Evolutionary conservation across 2,888 invertebrate genomes (phyloP).

Genomic region (Nowickia ferox): DNA sequence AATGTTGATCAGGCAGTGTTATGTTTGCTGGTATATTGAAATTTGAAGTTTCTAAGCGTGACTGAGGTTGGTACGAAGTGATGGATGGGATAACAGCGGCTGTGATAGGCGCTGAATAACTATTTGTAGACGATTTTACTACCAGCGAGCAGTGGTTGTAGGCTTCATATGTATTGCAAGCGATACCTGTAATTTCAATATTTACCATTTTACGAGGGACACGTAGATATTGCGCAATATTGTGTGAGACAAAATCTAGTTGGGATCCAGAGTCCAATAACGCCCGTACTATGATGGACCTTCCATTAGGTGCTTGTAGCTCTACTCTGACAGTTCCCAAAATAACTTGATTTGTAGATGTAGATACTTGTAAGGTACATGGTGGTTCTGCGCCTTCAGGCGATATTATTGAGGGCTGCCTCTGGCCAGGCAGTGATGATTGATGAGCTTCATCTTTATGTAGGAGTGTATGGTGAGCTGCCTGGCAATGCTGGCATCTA

Average conservation of each 20-base stretch:
- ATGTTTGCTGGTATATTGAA: no score
- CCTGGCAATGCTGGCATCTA: conserved; percentile 23
- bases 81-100: conserved; percentile 30
- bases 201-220: neutral
- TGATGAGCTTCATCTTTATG: neutral
- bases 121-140: neutral
- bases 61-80: conserved; percentile 25
- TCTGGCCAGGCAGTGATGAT: neutral
- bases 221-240: conserved; percentile 16
- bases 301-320: conserved; percentile 14
- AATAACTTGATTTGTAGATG: conserved; percentile 12
- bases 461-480: conserved; percentile 26
- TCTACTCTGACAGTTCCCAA: conserved; percentile 23
- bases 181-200: neutral
- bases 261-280: conserved; percentile 47
- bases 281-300: conserved; percentile 27
- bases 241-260: conserved; percentile 38
- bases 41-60: neutral
- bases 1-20: no score
- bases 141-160: neutral
- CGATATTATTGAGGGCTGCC: neutral
- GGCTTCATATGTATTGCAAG: neutral
- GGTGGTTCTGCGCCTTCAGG: neutral
- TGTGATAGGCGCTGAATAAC: conserved; percentile 2
- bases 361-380: neutral